Evolutionary conservation across 2,113 vertebrate species (phyloP).

Genomic region (Megaptera novaeangliae): DNA sequence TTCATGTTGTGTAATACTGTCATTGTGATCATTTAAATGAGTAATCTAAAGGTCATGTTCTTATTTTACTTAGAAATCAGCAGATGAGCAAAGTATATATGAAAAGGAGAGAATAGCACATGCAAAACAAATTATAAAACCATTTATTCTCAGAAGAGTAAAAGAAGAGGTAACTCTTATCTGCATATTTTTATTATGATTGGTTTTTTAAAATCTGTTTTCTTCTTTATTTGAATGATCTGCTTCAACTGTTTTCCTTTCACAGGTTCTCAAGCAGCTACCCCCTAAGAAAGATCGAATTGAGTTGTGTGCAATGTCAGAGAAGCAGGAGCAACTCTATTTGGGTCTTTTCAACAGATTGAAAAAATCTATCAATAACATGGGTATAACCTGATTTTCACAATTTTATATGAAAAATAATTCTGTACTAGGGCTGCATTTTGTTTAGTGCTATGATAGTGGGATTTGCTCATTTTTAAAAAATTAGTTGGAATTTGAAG

Average conservation of each 20-base stretch:
- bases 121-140: conserved; percentile 97
- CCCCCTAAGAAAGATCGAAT: conserved; percentile 90
- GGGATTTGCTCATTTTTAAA: not conserved
- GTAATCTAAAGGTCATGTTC: conserved; percentile 20
- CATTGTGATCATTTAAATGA: not conserved
- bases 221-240: not conserved
- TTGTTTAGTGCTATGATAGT: not conserved
- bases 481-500: conserved; percentile 24
- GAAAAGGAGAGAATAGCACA: conserved; percentile 95
- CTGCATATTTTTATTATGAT: not conserved
- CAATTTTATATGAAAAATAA: conserved; percentile 29
- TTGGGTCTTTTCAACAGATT: conserved; percentile 85
- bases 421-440: not conserved
- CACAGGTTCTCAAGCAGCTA: conserved; percentile 93
- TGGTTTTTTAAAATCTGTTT: not conserved
- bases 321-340: conserved; percentile 91
- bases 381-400: conserved; percentile 71
- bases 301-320: conserved; percentile 91
- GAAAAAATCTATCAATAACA: conserved; percentile 81
- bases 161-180: conserved; percentile 90
- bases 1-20: not conserved
- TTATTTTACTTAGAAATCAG: conserved; percentile 87
- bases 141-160: conserved; percentile 95
- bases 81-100: conserved; percentile 92
- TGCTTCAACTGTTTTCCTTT: conserved; percentile 35